Conservation (phyloP, 1,140 invertebrate genomes). For the Caenorhabditis tropicalis region DNA sequence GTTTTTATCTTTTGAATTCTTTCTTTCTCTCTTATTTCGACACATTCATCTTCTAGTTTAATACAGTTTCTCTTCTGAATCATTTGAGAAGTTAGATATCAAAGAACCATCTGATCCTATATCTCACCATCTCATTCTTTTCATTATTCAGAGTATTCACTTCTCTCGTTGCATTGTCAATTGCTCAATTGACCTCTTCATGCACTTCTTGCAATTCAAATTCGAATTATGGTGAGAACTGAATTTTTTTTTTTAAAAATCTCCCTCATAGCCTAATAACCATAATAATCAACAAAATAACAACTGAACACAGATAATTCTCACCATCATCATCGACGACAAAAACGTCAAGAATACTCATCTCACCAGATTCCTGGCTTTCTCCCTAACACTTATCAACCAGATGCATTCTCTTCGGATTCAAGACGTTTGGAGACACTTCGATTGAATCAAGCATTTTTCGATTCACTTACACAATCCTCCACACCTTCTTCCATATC, state of each 20-base stretch:
- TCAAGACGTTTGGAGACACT: background rate
- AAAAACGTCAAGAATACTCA: background rate
- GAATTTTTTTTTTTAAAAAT: background rate
- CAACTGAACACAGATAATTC: conserved; percentile 23
- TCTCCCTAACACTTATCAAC: conserved; percentile 33
- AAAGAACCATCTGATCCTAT: too few species aligned
- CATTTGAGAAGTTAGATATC: too few species aligned
- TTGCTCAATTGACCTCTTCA: conserved; percentile 33
- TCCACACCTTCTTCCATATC: background rate
- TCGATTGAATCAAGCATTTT: background rate
- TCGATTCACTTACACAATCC: conserved; percentile 27
- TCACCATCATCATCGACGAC: conserved; percentile 5
- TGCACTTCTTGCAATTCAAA: conserved; percentile 7
- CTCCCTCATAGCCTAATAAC: background rate
- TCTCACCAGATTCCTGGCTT: conserved; percentile 16
- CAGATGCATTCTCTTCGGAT: conserved; percentile 18
- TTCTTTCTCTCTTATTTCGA: too few species aligned
- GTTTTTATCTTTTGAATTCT: background rate
- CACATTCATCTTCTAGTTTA: too few species aligned
- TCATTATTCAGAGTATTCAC: conserved; percentile 21
- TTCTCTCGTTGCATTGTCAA: background rate
- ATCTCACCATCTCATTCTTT: too few species aligned
- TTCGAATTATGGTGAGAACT: conserved; percentile 12
- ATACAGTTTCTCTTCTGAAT: too few species aligned
- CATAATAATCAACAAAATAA: background rate